phyloP scores from a whole-genome alignment of 2,113 vertebrate species.

The Cyprinus carpio region DNA sequence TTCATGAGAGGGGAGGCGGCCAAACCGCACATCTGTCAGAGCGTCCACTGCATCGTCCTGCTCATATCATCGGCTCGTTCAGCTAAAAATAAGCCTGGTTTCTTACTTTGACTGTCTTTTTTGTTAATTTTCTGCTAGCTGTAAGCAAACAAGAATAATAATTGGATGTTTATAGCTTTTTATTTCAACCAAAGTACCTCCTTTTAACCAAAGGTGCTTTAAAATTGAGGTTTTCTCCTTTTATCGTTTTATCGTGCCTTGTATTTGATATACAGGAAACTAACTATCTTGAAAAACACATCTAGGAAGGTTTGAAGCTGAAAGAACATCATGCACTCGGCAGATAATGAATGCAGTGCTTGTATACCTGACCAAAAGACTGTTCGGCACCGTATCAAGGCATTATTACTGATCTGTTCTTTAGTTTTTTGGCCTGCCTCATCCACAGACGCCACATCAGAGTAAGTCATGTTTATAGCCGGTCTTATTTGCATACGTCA shows the following conservation, averaged over 20 bases:
- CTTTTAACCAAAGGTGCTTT: conserved; percentile 83
- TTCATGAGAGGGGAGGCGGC: conserved; percentile 27
- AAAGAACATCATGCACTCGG: no score
- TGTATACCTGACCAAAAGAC: conserved; percentile 27
- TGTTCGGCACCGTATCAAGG: conserved; percentile 25
- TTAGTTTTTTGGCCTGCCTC: background rate
- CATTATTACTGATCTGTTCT: background rate
- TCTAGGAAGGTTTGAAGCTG: background rate
- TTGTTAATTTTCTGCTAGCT: conserved; percentile 11
- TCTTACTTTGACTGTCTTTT: conserved; percentile 1
- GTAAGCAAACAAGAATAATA: conserved; percentile 44
- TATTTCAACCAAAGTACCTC: conserved; percentile 80
- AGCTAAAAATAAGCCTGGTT: conserved; percentile 52
- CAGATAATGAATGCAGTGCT: no score
- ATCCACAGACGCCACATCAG: background rate
- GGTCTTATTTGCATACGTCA: background rate
- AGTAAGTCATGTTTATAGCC: background rate
- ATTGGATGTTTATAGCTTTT: conserved; percentile 32
- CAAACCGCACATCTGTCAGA: background rate
- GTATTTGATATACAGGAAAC: conserved; percentile 75
- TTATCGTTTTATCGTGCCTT: conserved; percentile 80
- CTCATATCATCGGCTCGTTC: conserved; percentile 42
- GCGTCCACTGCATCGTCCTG: conserved; percentile 55
- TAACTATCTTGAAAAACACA: conserved; percentile 47
- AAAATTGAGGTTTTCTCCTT: conserved; percentile 67